phyloP scores from a whole-genome alignment of 2,113 vertebrate species.

The Pseudonaja textilis region DNA sequence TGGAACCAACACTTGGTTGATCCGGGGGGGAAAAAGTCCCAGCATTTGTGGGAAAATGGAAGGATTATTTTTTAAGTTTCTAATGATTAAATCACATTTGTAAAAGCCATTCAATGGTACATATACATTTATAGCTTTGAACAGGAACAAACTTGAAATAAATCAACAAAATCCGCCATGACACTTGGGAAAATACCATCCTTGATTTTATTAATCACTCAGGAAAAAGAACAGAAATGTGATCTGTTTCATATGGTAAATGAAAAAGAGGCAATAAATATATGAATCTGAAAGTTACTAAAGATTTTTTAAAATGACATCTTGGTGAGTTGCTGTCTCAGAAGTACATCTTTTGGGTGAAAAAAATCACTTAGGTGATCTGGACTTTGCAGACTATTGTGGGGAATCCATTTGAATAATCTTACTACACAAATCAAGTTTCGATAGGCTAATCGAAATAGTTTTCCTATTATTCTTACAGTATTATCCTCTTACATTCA shows the following conservation, averaged over 20 bases:
- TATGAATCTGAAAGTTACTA: neutral
- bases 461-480: neutral
- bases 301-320: neutral
- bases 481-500: neutral
- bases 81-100: neutral
- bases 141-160: neutral
- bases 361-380: neutral
- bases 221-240: neutral
- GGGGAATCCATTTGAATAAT: neutral
- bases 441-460: neutral
- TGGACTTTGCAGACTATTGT: neutral
- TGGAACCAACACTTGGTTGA: neutral
- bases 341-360: neutral
- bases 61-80: neutral
- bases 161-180: neutral
- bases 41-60: neutral
- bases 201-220: neutral
- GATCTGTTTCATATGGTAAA: neutral
- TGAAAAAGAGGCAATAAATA: neutral
- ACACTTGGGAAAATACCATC: neutral
- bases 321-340: neutral
- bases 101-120: neutral
- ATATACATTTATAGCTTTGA: neutral
- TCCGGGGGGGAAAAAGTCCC: fast-evolving
- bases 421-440: neutral